Base-by-base conservation (phyloP, 1,140 invertebrate genomes). In the Neoseiulus cucumeris region DNA sequence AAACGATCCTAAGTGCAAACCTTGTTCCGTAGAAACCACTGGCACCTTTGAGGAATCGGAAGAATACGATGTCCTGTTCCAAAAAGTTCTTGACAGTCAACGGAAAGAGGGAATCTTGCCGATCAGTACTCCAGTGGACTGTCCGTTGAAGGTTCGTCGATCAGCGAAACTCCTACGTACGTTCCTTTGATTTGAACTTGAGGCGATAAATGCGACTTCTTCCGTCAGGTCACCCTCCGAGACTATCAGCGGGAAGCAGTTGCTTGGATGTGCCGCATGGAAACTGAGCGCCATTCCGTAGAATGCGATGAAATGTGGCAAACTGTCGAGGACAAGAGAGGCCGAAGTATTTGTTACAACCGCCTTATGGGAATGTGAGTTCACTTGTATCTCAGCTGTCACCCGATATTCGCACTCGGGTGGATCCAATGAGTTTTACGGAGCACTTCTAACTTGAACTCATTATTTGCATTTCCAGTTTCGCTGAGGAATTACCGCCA, bases 321-420 rank as follows among this genome's bases (percentile, higher is more conserved):
- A 59, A 66, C 72, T 67, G 64, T 82, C 7, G 68, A 65, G 64
- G 72, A 76, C 25, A 65, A 70, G 59, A 75, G 77, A 68, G 74
- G 74, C 4, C 67, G 70, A 29, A 68, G 67, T 41, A 66, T 81
- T 12, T 82, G 78, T 73, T 80, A 80, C 72, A 79, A 84, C 74
- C 77, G 75, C 70, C 76, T 74, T 70, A 73, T 72, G 20, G 80
- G 79, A 42, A 75, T 70, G 76, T 76, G 71, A 72, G 70, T 71
- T 44, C 42, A 68, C 69, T 66, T 33, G 22, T 55, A 64, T 66
- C 67, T 67, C 64, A 51, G n/a, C 30, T 14, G n/a, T 64, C 9
- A 29, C 5, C 33, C 17, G 14, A 66, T 25, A 18, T 17, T 65
- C 29, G 22, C 39, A 20, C 29, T 20, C 7, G 17, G n/a, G 2